Base-by-base conservation (phyloP, 2,113 vertebrate species). In the Leucosticte australis region DNA sequence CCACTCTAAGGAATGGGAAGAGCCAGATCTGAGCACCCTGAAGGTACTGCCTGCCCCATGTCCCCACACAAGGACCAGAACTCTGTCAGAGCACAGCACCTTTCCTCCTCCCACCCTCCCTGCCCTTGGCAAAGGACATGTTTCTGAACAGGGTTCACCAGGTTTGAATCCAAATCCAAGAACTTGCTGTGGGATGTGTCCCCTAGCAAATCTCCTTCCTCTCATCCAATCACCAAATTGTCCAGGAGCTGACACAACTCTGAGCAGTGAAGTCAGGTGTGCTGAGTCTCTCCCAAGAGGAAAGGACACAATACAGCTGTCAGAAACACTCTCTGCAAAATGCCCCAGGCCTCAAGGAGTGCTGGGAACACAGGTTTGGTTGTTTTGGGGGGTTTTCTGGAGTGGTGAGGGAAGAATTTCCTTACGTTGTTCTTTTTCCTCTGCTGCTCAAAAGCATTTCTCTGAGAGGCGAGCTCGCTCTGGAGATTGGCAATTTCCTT, bases 391-490 rank as follows among this genome's bases (percentile, higher is more conserved):
- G 8, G 2, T 10, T 77, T 39, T 64, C 62, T 67, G 35, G 10
- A 18, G 9, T 26, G 26, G 50, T 26, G 55, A 56, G 57, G 56
- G 76, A 55, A 39, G 33, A 26, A 91, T 77, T 94, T 96, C 98
- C 99, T 98, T 98, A 99, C 99, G 24, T 99, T 99, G 96, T 99
- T 99, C 97, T 99, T 99, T 97, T 98, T 99, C 96, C 98, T 98
- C 79, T 99, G 99, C 94, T 98, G 98, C 96, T 99, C 99, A 97
- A 99, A 93, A 15, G 98, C 98, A 69, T 98, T 98, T 94, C 96
- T 98, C 97, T 99, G 97, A 90, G 98, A 98, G 37, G 96, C 93
- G 83, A 99, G 97, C 91, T 99, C 98, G 12, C 73, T 96, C 85
- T 98, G 98, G 57, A 99, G 98, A 59, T 94, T 95, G 91, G 91